Evolutionary conservation across 2,888 invertebrate species (phyloP).

Genomic region (Scaptomyza cyrtandrae): DNA sequence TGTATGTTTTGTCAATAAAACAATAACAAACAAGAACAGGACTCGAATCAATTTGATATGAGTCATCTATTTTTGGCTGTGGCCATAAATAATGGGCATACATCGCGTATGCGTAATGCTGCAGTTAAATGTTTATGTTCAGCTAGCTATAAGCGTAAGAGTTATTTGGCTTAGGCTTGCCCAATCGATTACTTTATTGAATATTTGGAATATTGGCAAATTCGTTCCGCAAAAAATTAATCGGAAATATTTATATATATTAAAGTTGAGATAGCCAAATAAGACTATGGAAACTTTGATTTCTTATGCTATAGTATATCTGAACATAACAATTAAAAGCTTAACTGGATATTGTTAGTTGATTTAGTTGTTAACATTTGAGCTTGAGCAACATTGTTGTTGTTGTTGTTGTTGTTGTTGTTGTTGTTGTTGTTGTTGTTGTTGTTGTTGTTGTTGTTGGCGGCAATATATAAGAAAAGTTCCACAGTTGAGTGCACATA

Average conservation of each 20-base stretch:
- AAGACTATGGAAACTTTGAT: too few species aligned
- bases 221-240: too few species aligned
- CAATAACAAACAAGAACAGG: conserved; percentile 19
- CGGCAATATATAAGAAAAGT: conserved; percentile 20
- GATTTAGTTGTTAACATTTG: too few species aligned
- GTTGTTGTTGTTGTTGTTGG: neutral
- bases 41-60: conserved; percentile 4
- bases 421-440: neutral
- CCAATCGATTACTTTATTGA: too few species aligned
- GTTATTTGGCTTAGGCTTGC: neutral
- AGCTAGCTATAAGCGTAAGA: neutral
- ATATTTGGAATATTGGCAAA: too few species aligned
- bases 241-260: too few species aligned
- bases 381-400: too few species aligned
- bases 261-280: too few species aligned
- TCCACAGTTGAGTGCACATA: conserved; percentile 46
- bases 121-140: neutral
- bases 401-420: neutral
- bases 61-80: conserved; percentile 8
- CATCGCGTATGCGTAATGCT: conserved; percentile 8
- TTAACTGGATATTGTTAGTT: too few species aligned
- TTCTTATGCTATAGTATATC: too few species aligned
- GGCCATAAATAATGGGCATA: neutral
- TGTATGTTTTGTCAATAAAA: conserved; percentile 44
- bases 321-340: neutral